These are phyloP conservation scores for Cacajao melanocephalus DNA, from an alignment of 2,797 vertebrate genomes.

Conservation along the genomic window DNA sequence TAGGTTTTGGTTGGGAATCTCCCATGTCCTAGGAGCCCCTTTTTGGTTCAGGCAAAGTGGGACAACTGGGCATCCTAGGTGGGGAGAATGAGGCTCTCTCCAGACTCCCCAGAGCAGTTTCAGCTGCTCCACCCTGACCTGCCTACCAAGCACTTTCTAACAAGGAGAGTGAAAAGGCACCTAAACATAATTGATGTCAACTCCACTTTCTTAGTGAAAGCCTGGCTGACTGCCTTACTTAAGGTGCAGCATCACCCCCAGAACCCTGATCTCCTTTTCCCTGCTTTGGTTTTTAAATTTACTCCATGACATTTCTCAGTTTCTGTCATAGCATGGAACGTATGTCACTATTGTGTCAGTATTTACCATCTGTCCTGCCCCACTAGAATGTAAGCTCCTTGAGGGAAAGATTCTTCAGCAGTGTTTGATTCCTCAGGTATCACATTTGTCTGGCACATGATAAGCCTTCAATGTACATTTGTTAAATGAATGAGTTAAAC, in stretches of 20 bases:
- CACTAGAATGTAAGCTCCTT: background rate
- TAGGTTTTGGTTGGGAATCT: background rate
- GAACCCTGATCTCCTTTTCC: background rate
- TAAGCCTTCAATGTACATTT: background rate
- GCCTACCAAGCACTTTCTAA: background rate
- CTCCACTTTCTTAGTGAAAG: background rate
- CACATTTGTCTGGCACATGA: background rate
- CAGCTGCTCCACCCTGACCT: background rate
- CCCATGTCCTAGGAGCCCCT: too few species aligned
- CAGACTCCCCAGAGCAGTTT: background rate
- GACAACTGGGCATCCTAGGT: background rate
- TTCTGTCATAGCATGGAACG: background rate
- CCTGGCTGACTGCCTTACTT: background rate
- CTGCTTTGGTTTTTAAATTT: background rate
- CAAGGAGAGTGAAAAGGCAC: background rate
- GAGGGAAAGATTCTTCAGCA: background rate
- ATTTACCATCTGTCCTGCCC: background rate
- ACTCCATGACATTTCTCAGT: background rate
- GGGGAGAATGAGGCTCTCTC: background rate
- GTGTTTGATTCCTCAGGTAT: background rate
- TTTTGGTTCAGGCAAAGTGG: background rate
- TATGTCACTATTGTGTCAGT: background rate
- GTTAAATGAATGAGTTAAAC: constrained; percentile 24
- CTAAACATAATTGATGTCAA: background rate
- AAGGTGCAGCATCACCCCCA: fast-evolving